Conservation (phyloP, 2,797 vertebrate species). For the Smutsia temminckii region DNA sequence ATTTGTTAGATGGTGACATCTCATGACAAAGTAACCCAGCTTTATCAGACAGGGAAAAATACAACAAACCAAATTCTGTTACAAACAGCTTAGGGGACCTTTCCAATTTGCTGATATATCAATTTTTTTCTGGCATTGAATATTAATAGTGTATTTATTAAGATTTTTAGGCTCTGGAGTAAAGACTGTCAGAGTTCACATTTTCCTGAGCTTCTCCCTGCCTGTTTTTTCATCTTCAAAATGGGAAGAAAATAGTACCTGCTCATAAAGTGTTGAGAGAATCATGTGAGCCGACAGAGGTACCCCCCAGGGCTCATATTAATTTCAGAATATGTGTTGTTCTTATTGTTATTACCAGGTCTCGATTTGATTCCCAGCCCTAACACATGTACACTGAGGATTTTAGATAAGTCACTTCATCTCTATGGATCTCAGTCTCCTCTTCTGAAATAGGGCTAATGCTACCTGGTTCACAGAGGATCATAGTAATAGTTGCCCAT, state of each 20-base stretch:
- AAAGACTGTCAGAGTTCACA: not conserved
- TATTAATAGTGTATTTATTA: not conserved
- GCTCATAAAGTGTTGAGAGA: not conserved
- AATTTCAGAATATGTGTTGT: not conserved
- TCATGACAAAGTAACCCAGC: not conserved
- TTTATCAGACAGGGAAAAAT: not conserved
- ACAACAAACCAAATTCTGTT: not conserved
- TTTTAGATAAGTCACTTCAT: not conserved
- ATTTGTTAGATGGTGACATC: not conserved
- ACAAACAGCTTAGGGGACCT: not conserved
- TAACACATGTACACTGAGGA: rapidly evolving
- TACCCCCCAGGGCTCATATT: not conserved
- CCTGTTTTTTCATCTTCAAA: not conserved
- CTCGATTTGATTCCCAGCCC: not conserved
- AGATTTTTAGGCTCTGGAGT: not conserved
- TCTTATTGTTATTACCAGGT: not conserved
- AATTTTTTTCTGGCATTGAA: not conserved
- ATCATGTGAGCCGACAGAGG: not conserved
- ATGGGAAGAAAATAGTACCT: not conserved
- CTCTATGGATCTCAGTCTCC: not conserved
- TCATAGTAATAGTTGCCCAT: not conserved
- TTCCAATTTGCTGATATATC: not conserved
- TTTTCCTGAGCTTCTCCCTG: not conserved
- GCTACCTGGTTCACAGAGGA: not conserved
- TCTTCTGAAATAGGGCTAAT: not conserved